Evolutionary conservation across 2,113 vertebrate genomes (phyloP).

Genomic region (Hirundichthys speculiger): DNA sequence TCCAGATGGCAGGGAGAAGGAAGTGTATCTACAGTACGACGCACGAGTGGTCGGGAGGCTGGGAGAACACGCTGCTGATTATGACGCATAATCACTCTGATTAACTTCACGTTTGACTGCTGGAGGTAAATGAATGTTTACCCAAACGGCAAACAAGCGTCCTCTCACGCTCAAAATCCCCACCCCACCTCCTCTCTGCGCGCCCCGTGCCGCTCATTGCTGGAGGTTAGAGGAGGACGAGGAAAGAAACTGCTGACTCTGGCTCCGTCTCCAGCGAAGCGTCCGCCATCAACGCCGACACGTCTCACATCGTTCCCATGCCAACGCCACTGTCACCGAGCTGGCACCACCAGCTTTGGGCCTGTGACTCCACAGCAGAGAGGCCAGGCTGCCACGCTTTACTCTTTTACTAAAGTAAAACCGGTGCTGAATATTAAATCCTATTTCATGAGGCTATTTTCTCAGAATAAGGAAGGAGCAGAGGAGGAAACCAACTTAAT

Average conservation of each 20-base stretch:
- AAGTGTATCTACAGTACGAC: slow-evolving; percentile 40
- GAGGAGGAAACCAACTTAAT: too few species aligned
- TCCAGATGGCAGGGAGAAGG: slow-evolving; percentile 52
- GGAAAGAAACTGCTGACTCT: slow-evolving; percentile 66
- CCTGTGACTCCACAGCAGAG: slow-evolving; percentile 38
- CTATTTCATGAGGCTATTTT: too few species aligned
- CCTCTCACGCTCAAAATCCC: neutral
- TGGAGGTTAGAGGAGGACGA: slow-evolving; percentile 50
- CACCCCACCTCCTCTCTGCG: slow-evolving; percentile 6
- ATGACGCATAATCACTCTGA: slow-evolving; percentile 77
- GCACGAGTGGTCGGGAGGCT: slow-evolving; percentile 37
- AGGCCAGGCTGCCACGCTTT: neutral
- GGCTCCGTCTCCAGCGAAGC: slow-evolving; percentile 36
- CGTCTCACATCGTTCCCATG: slow-evolving; percentile 56
- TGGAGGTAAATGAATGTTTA: slow-evolving; percentile 80
- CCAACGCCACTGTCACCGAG: slow-evolving; percentile 42
- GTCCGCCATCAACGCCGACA: slow-evolving; percentile 52
- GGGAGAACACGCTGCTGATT: slow-evolving; percentile 58
- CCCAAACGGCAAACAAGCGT: slow-evolving; percentile 71
- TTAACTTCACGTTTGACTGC: slow-evolving; percentile 77
- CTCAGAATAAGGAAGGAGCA: too few species aligned
- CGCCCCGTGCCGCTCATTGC: slow-evolving; percentile 2
- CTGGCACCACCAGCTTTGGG: slow-evolving; percentile 51
- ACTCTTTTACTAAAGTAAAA: slow-evolving; percentile 1
- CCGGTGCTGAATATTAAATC: neutral